Base-by-base conservation (phyloP, 2,113 vertebrate genomes). In the Promerops cafer region DNA sequence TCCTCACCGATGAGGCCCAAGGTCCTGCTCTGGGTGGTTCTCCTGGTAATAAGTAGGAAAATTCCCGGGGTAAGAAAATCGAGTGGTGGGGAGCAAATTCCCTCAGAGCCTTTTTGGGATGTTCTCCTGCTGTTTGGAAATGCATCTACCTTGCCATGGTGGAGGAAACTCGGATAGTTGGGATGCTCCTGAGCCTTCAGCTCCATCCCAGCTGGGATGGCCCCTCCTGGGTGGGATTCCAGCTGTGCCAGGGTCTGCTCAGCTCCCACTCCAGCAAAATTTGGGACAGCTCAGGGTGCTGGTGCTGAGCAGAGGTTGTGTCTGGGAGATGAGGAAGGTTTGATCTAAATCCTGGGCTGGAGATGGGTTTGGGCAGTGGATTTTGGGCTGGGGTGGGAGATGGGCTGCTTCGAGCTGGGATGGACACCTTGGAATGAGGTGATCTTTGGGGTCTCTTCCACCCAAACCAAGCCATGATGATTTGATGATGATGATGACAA, bases 401-500 rank as follows among this genome's bases (percentile, higher is more conserved):
- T 1, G 13, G 53, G n/a, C 31, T 33, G 28, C 20, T 27, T 26
- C 0, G 1, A 87, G 77, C 10, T 2, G 13, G 39, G 33, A 30
- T 9, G 54, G 10, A 12, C 45, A 8, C 26, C 66, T 49, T 1
- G 3, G 54, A 39, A 8, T 21, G 69, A 39, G 45, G 13, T 0
- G 33, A 24, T 6, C 17, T 44, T 11, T 4, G 8, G 40, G 33
- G 33, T 24, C 11, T 13, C 39, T 15, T 17, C 39, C 45, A 12
- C 23, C 39, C 60, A 3, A 14, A 39, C 16, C 9, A 2, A 53
- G 31, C 33, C 26, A 6, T 12, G 35, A 5, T 13, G 18, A n/a
- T 17, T 19, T 40, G 28, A 14, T 59, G 42, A 15, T 28, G 40
- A 6, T 42, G 56, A 20, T n/a, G 24, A 9, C 39, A 28, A 21